phyloP scores from a whole-genome alignment of 2,113 vertebrate species.

The Osmerus mordax region DNA sequence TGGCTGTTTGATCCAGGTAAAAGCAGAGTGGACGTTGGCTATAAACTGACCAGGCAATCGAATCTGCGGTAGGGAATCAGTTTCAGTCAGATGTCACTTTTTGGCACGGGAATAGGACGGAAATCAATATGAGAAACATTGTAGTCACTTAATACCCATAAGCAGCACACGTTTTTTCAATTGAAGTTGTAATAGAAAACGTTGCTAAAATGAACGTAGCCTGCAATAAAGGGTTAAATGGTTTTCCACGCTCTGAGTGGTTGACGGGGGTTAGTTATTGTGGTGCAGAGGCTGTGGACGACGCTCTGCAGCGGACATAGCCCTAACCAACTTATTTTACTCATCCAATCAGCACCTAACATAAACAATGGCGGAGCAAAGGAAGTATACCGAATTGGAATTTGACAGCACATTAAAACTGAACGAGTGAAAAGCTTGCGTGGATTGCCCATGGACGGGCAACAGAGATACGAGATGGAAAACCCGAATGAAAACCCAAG shows the following conservation, averaged over 20 bases:
- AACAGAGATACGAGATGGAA: slow-evolving; percentile 77
- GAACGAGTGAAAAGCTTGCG: slow-evolving; percentile 26
- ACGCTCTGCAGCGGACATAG: slow-evolving; percentile 47
- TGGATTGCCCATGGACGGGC: slow-evolving; percentile 65
- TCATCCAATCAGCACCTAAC: slow-evolving; percentile 34
- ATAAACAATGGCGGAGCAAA: slow-evolving; percentile 61
- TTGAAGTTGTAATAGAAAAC: not conserved
- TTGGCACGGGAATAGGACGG: too few species aligned
- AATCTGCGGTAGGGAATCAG: too few species aligned
- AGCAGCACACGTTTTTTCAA: too few species aligned
- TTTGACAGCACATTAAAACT: slow-evolving; percentile 38
- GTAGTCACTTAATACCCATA: too few species aligned
- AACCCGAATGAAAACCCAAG: slow-evolving; percentile 79
- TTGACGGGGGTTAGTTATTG: slow-evolving; percentile 55
- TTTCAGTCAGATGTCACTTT: too few species aligned
- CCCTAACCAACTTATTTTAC: slow-evolving; percentile 54
- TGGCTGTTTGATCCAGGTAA: too few species aligned
- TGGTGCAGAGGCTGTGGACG: slow-evolving; percentile 59
- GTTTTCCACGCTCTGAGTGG: slow-evolving; percentile 42
- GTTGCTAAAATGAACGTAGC: not conserved
- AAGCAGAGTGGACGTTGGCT: too few species aligned
- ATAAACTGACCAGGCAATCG: too few species aligned
- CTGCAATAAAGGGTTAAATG: slow-evolving; percentile 59
- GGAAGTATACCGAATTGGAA: slow-evolving; percentile 32
- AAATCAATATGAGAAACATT: too few species aligned